A percentile compares a stretch with the other conserved stretches of the same genome.
phyloP scores from a whole-genome alignment of 1,140 invertebrate species.

The Hypothenemus hampei region DNA sequence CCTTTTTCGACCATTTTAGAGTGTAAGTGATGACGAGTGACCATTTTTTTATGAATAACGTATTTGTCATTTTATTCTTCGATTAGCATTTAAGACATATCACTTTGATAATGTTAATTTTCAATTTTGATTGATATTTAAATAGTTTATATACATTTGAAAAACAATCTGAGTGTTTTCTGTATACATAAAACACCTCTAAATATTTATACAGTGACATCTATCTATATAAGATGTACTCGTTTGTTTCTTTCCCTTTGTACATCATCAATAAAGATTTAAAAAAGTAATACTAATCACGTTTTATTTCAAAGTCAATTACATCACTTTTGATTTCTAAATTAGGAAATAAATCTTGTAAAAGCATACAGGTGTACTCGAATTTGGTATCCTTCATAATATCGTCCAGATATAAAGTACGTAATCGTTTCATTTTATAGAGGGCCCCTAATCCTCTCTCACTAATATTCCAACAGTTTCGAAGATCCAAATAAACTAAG shows the following conservation, averaged over 20 bases:
- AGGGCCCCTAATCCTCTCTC: constrained; percentile 60
- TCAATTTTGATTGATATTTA: background rate
- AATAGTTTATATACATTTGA: background rate
- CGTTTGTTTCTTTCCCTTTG: no score
- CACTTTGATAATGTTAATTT: constrained; percentile 10
- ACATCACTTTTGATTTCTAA: constrained; percentile 40
- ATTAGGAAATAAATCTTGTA: constrained; percentile 49
- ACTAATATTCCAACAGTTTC: constrained; percentile 60
- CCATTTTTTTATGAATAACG: constrained; percentile 18
- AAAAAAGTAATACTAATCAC: background rate
- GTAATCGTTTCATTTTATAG: constrained; percentile 55
- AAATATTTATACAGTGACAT: constrained; percentile 11
- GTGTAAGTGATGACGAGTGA: constrained; percentile 5
- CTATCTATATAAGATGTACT: no score
- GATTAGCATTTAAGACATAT: constrained; percentile 18
- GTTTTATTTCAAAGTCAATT: constrained; percentile 27
- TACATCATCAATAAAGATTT: constrained; percentile 11
- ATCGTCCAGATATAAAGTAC: constrained; percentile 52
- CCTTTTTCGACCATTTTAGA: constrained; percentile 4
- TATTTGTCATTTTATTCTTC: constrained; percentile 11
- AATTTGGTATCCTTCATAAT: constrained; percentile 48
- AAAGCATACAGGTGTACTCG: constrained; percentile 54
- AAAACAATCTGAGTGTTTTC: constrained; percentile 15
- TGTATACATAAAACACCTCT: constrained; percentile 10
- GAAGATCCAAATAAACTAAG: constrained; percentile 70